These are phyloP conservation scores for Pissodes strobi DNA, from an alignment of 1,140 invertebrate genomes.

Conservation along the genomic window DNA sequence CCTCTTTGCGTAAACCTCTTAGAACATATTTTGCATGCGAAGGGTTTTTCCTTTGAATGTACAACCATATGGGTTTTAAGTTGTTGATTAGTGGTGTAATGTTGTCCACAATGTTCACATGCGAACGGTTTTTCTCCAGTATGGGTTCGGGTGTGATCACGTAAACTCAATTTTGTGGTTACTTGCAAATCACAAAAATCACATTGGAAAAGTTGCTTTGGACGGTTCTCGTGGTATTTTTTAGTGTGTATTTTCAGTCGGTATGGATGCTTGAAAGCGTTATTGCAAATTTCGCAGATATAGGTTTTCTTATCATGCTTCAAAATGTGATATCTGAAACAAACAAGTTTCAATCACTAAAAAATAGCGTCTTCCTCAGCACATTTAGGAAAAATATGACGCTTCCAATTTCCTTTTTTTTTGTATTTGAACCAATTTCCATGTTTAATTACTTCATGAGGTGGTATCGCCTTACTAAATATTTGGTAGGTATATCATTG, in stretches of 20 bases:
- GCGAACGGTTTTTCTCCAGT: slow-evolving; percentile 59
- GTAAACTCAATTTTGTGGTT: slow-evolving; percentile 53
- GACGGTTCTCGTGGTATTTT: not conserved
- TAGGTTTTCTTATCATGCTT: not conserved
- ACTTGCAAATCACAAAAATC: slow-evolving; percentile 58
- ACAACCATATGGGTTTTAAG: slow-evolving; percentile 60
- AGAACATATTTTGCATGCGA: slow-evolving; percentile 56
- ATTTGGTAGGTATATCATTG: no score
- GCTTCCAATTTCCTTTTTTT: no score
- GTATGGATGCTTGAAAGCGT: not conserved
- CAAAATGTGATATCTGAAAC: not conserved
- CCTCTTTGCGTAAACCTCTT: slow-evolving; percentile 51
- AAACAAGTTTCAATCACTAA: no score
- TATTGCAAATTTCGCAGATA: not conserved
- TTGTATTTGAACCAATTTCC: no score
- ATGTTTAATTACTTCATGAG: no score
- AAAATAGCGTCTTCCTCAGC: no score
- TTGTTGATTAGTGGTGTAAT: slow-evolving; percentile 69
- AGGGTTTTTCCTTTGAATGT: slow-evolving; percentile 57
- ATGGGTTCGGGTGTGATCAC: slow-evolving; percentile 58
- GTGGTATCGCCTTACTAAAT: no score
- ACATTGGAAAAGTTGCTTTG: not conserved
- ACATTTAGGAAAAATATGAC: no score
- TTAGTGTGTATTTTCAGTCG: not conserved
- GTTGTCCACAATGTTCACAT: slow-evolving; percentile 62